Base-by-base conservation (phyloP, 2,888 invertebrate species). In the Euplagia quadripunctaria region DNA sequence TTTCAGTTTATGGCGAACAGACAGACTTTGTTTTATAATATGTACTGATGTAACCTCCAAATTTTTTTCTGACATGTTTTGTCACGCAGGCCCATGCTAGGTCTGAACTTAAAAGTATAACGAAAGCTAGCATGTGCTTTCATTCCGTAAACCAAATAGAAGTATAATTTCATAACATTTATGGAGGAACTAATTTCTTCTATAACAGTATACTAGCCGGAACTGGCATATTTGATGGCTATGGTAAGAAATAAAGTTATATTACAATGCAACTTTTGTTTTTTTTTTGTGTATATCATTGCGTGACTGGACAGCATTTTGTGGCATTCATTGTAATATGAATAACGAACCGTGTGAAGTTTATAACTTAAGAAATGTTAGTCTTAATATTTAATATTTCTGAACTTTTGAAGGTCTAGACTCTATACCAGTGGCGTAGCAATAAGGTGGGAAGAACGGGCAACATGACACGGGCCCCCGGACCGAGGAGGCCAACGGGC, bases 231-330 rank as follows among this genome's bases (percentile, higher is more conserved):
- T 67, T 79, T 78, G 63, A 76, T 71, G 66, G 75, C 75, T 73
- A 76, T 68, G 49, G 42, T 51, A 42, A 61, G 78, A 73, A 73
- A 79, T 76, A 75, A 77, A 79, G 51, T 66, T 51, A 51, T 31
- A 51, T 51, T 17, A 66, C 17, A 51, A 41, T 41, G 41, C 41
- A 31, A 1, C 51, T 51, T 51, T 66, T 66, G 20, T 66, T 49
- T 51, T 49, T 42, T 65, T 49, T 66, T 31, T 66, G 31, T 66
- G 31, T 66, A n/a, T 31, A 9, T 31, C 31, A 31, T 51, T 66
- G 69, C 82, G 82, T 83, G 82, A 82, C 80, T 76, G 17, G 66
- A 66, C 75, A 84, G 8, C 74, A 83, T 79, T 83, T 82, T 66
- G 52, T 49, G 61, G 74, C 69, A 68, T 78, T 79, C 73, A 75